A percentile compares a stretch with the other conserved stretches of the same genome.
phyloP scores from a whole-genome alignment of 1,140 invertebrate genomes.

The Geopemphigus sp. region DNA sequence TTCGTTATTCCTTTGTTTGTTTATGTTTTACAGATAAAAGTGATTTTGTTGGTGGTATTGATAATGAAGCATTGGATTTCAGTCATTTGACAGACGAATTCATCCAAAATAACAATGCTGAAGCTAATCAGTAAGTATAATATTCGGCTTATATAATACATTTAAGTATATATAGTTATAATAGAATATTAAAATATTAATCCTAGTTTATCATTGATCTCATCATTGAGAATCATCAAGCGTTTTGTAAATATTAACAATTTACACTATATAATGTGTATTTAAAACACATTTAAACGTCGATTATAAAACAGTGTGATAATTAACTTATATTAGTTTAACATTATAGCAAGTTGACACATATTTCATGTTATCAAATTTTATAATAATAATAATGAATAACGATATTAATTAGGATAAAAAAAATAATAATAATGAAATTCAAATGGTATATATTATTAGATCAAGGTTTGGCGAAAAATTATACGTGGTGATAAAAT shows the following conservation, averaged over 20 bases:
- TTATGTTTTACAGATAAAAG: slow-evolving; percentile 59
- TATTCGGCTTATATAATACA: neutral
- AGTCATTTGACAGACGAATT: slow-evolving; percentile 72
- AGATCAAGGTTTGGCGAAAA: too few species aligned
- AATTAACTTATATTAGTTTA: slow-evolving; percentile 9
- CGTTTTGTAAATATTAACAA: neutral
- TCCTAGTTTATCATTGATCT: neutral
- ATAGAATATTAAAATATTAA: neutral
- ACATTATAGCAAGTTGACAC: slow-evolving; percentile 35
- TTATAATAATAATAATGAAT: neutral
- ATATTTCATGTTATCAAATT: neutral
- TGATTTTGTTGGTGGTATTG: slow-evolving; percentile 76
- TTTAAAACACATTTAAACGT: neutral
- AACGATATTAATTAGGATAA: too few species aligned
- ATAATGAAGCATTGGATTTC: slow-evolving; percentile 77
- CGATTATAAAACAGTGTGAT: neutral
- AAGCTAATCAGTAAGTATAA: slow-evolving; percentile 55
- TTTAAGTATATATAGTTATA: too few species aligned
- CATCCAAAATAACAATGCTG: slow-evolving; percentile 68
- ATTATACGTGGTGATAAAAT: too few species aligned
- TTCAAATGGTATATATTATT: too few species aligned
- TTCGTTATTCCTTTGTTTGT: slow-evolving; percentile 8
- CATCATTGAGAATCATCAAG: neutral
- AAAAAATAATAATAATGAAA: too few species aligned
- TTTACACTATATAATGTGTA: neutral